Conservation (phyloP, 2,888 invertebrate genomes). For the Epinotia bilunana region DNA sequence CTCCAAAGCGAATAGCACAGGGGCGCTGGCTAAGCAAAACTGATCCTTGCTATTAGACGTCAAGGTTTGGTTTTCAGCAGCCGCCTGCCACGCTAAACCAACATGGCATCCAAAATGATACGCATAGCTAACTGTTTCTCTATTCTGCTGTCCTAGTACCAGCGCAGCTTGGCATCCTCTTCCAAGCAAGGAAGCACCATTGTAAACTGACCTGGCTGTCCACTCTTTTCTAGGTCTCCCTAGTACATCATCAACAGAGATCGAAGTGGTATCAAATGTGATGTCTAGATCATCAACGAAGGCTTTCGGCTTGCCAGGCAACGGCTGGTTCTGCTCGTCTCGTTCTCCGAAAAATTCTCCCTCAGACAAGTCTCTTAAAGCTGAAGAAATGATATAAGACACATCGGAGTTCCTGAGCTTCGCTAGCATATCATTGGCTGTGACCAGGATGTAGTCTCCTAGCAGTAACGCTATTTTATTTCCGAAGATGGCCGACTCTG, state of each 20-base stretch:
- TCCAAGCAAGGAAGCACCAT: conserved; percentile 87
- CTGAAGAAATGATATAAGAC: conserved; percentile 91
- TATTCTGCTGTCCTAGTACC: conserved; percentile 88
- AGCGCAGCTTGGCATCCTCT: conserved; percentile 92
- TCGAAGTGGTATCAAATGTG: conserved; percentile 70
- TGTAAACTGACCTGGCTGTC: conserved; percentile 88
- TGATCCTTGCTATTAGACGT: conserved; percentile 86
- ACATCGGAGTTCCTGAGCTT: conserved; percentile 89
- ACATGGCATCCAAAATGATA: conserved; percentile 92
- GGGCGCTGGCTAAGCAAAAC: conserved; percentile 91
- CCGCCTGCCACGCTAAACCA: conserved; percentile 92
- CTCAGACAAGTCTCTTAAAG: conserved; percentile 91
- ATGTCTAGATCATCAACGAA: conserved; percentile 66
- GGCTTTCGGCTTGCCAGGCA: conserved; percentile 86
- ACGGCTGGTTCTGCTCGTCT: conserved; percentile 90
- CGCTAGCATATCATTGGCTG: conserved; percentile 92
- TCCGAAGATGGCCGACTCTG: conserved; percentile 91
- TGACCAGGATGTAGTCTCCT: conserved; percentile 93
- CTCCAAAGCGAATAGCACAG: conserved; percentile 92
- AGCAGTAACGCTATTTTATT: conserved; percentile 94
- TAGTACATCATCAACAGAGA: conserved; percentile 70
- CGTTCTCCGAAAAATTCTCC: conserved; percentile 92
- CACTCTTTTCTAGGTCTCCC: conserved; percentile 88
- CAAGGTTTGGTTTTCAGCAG: conserved; percentile 70
- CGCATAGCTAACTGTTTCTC: conserved; percentile 88